phyloP scores from a whole-genome alignment of 2,797 vertebrate species.

The Oreortyx pictus region DNA sequence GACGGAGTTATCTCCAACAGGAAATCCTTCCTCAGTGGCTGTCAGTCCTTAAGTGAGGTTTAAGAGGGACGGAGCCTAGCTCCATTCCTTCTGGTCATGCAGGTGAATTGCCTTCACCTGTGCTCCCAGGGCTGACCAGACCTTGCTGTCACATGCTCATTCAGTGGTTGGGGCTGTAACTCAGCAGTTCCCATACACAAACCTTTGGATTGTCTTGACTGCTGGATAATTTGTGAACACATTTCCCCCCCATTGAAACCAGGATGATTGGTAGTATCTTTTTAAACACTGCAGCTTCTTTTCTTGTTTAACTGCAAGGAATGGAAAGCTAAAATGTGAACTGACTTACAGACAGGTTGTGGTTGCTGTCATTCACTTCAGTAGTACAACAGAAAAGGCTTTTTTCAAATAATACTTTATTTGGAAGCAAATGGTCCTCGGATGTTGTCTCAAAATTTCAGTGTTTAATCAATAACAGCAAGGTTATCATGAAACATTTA shows the following conservation, averaged over 20 bases:
- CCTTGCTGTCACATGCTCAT: no score
- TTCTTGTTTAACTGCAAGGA: neutral
- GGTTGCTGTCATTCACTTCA: neutral
- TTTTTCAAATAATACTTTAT: neutral
- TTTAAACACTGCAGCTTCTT: neutral
- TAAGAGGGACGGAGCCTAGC: no score
- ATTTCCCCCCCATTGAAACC: neutral
- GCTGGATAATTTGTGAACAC: neutral
- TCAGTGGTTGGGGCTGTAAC: no score
- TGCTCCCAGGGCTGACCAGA: no score
- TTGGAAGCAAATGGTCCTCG: neutral
- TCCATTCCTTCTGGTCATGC: no score
- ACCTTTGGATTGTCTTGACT: neutral
- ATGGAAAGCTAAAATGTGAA: neutral
- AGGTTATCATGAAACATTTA: slow-evolving; percentile 17
- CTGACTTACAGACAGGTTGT: neutral
- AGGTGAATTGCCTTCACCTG: no score
- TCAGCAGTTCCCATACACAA: no score
- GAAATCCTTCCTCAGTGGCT: no score
- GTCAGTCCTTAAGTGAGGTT: no score
- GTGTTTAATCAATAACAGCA: slow-evolving; percentile 45
- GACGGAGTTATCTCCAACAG: no score
- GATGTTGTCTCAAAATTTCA: neutral
- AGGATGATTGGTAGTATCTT: neutral
- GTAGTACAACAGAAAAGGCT: neutral